Evolutionary conservation across 2,113 vertebrate genomes (phyloP), one percentile per base, ranked within the genome.

Genomic region (Periophthalmus modestus): DNA sequence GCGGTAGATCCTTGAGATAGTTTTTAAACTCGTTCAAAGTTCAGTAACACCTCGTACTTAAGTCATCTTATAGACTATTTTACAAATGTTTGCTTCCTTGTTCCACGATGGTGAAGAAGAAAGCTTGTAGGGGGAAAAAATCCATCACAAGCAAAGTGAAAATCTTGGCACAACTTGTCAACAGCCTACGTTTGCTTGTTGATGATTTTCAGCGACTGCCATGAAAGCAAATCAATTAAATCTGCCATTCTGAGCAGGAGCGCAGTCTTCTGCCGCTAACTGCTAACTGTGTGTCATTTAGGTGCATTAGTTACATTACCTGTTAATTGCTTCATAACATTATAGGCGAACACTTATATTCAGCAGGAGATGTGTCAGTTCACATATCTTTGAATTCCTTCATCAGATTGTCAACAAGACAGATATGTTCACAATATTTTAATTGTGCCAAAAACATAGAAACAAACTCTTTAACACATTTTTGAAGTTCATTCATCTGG

Each of bases 181-280:
- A 46, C 84, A 78, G 85, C 81, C 81, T 80, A 81, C 68, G 55
- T 86, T 75, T 24, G 77, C 69, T 73, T 71, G 83, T 79, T 84
- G 84, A 82, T 75, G 80, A 82, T 83, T 84, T 87, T 81, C 72
- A 83, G 77, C 66, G 76, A 78, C 87, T 82, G 71, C 82, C 75
- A 74, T 76, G 80, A 91, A 88, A 84, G 69, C 82, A 90, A 88
- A 90, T 91, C 89, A 88, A 89, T 92, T 91, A 90, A 83, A 85
- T 72, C 68, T 61, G 14, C 62, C 86, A 81, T 78, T 59, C 28
- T 63, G 72, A 73, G 73, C 78, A 74, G 78, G 73, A 73, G 74
- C 78, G 75, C 77, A 77, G 61, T 83, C 85, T 81, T 74, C 52
- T 68, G 48, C 72, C 48, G 55, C 54, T 55, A 67, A 28, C 73